Evolutionary conservation across 2,797 vertebrate genomes (phyloP).

Genomic region (Steatocranus sp.): DNA sequence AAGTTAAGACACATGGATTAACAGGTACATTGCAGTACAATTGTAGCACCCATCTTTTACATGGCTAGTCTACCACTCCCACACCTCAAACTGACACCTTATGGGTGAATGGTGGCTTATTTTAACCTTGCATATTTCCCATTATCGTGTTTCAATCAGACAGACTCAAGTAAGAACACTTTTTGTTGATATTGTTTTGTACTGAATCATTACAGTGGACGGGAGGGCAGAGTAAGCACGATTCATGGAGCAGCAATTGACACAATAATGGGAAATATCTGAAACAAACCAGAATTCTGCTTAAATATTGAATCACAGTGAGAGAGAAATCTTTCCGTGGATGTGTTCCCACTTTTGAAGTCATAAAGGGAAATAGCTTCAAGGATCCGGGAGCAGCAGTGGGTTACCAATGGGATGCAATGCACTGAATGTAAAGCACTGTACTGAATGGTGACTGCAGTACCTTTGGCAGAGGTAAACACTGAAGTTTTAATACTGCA

Average conservation of each 20-base stretch:
- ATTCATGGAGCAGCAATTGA: background rate
- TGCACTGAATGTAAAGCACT: constrained; percentile 19
- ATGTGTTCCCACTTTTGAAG: background rate
- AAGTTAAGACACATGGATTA: constrained; percentile 50
- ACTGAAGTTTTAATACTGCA: background rate
- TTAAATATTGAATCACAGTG: background rate
- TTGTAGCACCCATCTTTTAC: background rate
- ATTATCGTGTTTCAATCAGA: background rate
- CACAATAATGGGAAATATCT: background rate
- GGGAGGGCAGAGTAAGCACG: background rate
- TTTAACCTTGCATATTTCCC: background rate
- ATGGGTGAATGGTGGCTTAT: background rate
- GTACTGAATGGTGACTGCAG: background rate
- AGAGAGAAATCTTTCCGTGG: background rate
- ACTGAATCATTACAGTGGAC: background rate
- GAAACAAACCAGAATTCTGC: background rate
- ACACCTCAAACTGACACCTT: background rate
- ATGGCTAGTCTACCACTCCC: background rate
- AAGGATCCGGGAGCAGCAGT: background rate
- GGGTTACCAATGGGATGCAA: background rate
- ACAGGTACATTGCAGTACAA: background rate
- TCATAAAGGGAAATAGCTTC: background rate
- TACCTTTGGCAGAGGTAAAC: background rate
- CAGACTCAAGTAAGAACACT: background rate
- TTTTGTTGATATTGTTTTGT: background rate